Percentiles rank a stretch among this genome's conserved stretches.
These are phyloP conservation scores for Peromyscus maniculatus DNA, from an alignment of 2,113 vertebrate species.

Conservation along the genomic window DNA sequence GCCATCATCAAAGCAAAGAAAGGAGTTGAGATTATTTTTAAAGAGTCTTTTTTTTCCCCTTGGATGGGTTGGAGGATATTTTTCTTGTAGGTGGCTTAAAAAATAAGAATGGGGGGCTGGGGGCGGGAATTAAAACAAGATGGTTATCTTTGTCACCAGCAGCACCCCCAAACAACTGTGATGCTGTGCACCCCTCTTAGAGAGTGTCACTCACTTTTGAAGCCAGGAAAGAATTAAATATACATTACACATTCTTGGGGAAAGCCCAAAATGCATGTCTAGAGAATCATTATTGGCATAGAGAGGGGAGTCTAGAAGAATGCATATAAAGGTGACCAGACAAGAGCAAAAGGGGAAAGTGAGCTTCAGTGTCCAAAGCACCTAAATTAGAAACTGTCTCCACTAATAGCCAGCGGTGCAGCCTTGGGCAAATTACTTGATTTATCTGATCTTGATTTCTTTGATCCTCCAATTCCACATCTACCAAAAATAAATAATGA, in stretches of 20 bases:
- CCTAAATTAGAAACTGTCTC: constrained; percentile 45
- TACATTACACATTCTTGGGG: background rate
- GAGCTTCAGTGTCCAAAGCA: background rate
- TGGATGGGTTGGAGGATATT: background rate
- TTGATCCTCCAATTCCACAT: constrained; percentile 40
- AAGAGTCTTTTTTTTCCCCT: background rate
- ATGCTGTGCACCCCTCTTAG: background rate
- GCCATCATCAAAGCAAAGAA: constrained; percentile 38
- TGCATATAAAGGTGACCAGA: background rate
- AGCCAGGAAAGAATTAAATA: background rate
- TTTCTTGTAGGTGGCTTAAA: background rate
- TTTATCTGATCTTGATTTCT: constrained; percentile 54
- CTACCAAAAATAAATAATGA: constrained; percentile 56
- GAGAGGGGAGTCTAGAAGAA: background rate
- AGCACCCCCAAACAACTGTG: background rate
- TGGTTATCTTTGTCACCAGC: background rate
- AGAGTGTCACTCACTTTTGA: background rate
- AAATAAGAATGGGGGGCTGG: background rate
- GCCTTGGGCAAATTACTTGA: constrained; percentile 30
- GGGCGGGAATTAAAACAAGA: constrained; percentile 3
- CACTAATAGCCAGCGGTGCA: constrained; percentile 13
- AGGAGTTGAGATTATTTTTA: constrained; percentile 41
- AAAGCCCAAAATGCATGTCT: background rate
- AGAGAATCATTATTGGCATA: constrained; percentile 44
- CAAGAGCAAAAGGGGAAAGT: background rate